Base-by-base conservation (phyloP, 2,113 vertebrate genomes). In the Lampris incognitus region DNA sequence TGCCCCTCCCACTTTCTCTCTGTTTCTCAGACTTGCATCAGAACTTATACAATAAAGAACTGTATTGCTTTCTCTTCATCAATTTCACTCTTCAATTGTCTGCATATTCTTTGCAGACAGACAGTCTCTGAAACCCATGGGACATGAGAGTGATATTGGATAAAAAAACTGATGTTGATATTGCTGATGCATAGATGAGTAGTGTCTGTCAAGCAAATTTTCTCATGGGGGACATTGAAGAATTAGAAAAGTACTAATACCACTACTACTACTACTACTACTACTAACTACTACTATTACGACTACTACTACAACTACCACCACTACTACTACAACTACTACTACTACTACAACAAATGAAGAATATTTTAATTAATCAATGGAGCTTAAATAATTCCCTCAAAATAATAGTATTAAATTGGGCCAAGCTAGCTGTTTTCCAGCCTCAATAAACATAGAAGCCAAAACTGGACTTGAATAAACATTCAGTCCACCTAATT, bases 11-110 rank as follows among this genome's bases (percentile, higher is more conserved):
- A 46, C 1, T 78, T 55, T 73, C 24, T 0, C 1, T 74, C 51
- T 67, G 48, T 81, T 78, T 82, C 49, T 79, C 66, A 56, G 36
- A 54, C 56, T 76, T 68, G 44, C 69, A 68, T 74, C 59, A 80
- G n/a, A 59, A 13, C 62, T 3, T 0, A 24, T 24, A 24, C 24
- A 24, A 24, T 24, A 1, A 5, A 39, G 4, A 42, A 69, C 73
- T 61, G 71, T 79, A 52, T 73, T 79, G 65, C 6, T 49, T 44
- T 1, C 46, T 58, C 52, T 73, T 60, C 49, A 73, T 69, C 71
- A 44, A 69, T 69, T 41, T 44, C 56, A 55, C 56, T 7, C 9
- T 39, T 56, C 69, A 1, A 56, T 66, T 78, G 72, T 72, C 54
- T 66, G 59, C 42, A 64, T 24, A 67, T 59, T 57, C 42, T 48